A percentile compares a stretch with the other conserved stretches of the same genome.
Conservation (phyloP, 2,113 vertebrate genomes). For the Psittacara wagleri region DNA sequence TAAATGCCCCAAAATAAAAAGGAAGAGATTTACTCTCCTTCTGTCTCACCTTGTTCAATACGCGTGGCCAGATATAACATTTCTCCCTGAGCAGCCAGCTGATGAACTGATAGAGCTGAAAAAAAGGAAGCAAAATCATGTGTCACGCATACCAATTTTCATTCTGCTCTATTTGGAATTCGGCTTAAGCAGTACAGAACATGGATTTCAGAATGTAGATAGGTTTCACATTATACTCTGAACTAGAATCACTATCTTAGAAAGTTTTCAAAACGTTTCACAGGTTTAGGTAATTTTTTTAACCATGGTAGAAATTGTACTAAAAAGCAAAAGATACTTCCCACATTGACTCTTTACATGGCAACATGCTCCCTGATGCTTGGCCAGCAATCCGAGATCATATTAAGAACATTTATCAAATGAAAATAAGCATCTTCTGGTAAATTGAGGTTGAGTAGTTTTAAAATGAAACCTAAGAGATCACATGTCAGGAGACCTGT, state of each 20-base stretch:
- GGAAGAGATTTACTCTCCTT: background rate
- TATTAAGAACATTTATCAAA: background rate
- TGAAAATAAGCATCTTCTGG: background rate
- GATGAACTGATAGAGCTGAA: constrained; percentile 93
- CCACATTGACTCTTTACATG: background rate
- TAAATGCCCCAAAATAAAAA: background rate
- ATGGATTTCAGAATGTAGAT: background rate
- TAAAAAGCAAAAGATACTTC: background rate
- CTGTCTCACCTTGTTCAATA: constrained; percentile 91
- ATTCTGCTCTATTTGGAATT: background rate
- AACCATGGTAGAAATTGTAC: background rate
- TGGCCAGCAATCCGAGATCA: background rate
- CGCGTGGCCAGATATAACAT: constrained; percentile 95
- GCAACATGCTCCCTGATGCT: background rate
- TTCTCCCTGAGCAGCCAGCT: constrained; percentile 96
- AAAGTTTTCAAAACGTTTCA: background rate
- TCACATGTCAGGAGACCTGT: background rate
- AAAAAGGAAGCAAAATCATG: background rate
- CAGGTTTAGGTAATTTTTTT: background rate
- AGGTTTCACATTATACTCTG: background rate
- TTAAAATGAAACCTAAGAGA: background rate
- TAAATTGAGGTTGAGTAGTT: background rate
- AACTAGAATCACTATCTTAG: background rate
- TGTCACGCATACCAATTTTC: background rate
- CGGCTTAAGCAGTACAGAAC: background rate